phyloP scores from a whole-genome alignment of 1,140 invertebrate genomes.

The Conus ventricosus region DNA sequence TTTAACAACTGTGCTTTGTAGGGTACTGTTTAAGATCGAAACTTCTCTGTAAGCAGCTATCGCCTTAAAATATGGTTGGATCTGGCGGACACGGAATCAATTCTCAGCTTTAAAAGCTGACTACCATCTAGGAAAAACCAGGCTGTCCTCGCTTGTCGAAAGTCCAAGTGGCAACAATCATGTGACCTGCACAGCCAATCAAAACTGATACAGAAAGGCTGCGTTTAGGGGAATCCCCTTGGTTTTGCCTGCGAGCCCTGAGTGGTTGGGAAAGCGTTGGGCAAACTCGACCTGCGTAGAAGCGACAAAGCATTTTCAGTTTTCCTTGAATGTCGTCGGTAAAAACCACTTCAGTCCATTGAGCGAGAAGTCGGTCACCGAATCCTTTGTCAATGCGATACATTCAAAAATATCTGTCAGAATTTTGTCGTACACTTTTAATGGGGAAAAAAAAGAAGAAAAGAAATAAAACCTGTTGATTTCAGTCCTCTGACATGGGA shows the following conservation, averaged over 20 bases:
- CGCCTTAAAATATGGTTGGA: background rate
- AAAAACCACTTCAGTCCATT: background rate
- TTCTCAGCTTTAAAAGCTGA: background rate
- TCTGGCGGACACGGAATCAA: background rate
- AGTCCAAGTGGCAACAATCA: background rate
- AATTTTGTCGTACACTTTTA: too few relatives aligned
- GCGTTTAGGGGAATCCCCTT: constrained; percentile 29
- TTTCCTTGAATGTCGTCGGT: background rate
- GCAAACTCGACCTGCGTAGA: background rate
- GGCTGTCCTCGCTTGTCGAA: background rate
- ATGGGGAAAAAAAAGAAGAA: too few relatives aligned
- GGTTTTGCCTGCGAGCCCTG: background rate
- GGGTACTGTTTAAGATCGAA: background rate
- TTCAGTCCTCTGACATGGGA: too few relatives aligned
- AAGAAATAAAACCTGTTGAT: too few relatives aligned
- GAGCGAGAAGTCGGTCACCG: too few relatives aligned
- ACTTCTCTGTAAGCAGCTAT: background rate
- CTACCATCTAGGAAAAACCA: background rate
- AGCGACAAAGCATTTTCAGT: background rate
- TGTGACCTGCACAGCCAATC: constrained; percentile 25
- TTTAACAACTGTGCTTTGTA: background rate
- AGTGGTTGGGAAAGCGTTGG: background rate
- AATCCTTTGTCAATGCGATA: too few relatives aligned
- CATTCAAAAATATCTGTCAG: too few relatives aligned
- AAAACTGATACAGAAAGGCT: background rate